Evolutionary conservation across 2,797 vertebrate species (phyloP).

Genomic region (Alectoris magna): DNA sequence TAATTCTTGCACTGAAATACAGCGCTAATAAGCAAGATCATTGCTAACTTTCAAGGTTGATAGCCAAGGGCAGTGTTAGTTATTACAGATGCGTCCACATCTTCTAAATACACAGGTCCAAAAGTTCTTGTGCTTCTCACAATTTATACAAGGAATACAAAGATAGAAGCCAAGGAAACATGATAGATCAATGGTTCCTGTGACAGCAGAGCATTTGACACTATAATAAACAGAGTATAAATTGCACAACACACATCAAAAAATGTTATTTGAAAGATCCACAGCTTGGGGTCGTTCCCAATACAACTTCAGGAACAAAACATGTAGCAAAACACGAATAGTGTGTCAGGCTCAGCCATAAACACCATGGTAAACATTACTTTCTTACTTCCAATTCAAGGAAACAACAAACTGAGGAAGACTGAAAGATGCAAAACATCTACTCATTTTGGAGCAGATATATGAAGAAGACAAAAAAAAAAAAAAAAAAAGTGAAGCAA

Average conservation of each 20-base stretch:
- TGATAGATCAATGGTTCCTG: background rate
- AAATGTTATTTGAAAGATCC: background rate
- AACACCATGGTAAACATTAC: background rate
- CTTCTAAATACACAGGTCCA: background rate
- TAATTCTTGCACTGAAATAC: background rate
- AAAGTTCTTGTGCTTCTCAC: background rate
- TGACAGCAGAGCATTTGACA: background rate
- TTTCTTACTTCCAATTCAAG: background rate
- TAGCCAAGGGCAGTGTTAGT: background rate
- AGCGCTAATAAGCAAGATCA: background rate
- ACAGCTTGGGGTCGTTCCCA: background rate
- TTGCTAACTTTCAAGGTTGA: background rate
- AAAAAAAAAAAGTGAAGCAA: background rate
- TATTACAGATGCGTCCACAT: background rate
- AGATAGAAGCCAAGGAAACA: background rate
- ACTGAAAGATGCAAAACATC: background rate
- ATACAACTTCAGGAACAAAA: background rate
- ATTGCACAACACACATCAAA: background rate
- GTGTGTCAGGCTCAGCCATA: background rate
- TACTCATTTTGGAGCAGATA: background rate
- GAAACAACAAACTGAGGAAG: background rate
- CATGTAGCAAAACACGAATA: background rate
- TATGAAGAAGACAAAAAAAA: background rate
- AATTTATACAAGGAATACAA: background rate
- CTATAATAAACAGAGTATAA: background rate